Conservation (phyloP, 2,113 vertebrate species). For the Trinectes maculatus region DNA sequence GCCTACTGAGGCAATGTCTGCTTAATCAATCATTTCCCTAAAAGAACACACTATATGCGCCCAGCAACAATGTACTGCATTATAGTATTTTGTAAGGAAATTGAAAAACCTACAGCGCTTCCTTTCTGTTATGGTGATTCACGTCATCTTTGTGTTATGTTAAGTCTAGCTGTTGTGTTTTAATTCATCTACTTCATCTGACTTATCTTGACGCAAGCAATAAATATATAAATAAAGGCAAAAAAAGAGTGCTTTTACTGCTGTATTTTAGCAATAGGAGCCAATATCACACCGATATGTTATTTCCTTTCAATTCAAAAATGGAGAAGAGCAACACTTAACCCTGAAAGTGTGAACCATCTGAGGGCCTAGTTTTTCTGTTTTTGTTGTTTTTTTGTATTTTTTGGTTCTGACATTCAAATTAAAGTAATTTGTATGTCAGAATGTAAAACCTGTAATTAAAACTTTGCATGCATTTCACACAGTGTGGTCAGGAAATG, state of each 20-base stretch:
- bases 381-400: no score
- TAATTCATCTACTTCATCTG: not conserved
- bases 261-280: no score
- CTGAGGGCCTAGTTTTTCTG: not conserved
- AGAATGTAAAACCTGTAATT: no score
- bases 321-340: not conserved
- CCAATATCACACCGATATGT: conserved; percentile 79
- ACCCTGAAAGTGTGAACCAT: conserved; percentile 35
- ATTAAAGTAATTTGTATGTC: no score
- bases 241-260: no score
- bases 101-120: not conserved
- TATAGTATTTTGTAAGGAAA: conserved; percentile 7
- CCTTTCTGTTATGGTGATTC: not conserved
- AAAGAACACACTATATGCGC: conserved; percentile 14
- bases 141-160: not conserved
- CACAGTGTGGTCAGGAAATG: no score
- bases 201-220: no score
- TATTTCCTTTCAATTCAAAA: conserved; percentile 54
- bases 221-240: no score
- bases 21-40: conserved; percentile 9
- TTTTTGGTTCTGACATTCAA: not conserved
- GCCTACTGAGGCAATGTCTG: conserved; percentile 3
- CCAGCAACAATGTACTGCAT: not conserved
- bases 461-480: no score
- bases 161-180: no score